phyloP scores from a whole-genome alignment of 2,113 vertebrate genomes.

The Leptobrachium ailaonicum region DNA sequence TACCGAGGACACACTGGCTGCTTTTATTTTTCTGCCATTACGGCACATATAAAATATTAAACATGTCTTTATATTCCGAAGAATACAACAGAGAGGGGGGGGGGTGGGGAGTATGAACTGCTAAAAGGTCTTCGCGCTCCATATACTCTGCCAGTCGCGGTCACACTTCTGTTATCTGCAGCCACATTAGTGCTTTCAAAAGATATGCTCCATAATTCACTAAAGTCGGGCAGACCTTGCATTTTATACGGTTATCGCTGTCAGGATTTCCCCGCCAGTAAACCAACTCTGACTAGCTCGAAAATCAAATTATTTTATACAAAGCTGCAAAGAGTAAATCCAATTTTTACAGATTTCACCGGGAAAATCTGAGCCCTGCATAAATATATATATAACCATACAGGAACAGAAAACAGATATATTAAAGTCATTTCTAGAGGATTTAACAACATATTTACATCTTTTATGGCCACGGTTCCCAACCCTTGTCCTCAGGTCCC shows the following conservation, averaged over 20 bases:
- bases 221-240: conserved; percentile 6
- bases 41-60: no score
- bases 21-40: no score
- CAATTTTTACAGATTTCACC: conserved; percentile 43
- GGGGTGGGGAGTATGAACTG: background rate
- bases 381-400: no score
- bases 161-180: background rate
- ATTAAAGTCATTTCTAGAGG: no score
- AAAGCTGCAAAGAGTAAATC: conserved; percentile 31
- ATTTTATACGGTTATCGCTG: conserved; percentile 23
- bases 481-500: no score
- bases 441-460: no score
- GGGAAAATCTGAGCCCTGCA: conserved; percentile 11
- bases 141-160: background rate
- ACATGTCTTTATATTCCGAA: background rate
- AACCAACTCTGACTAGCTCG: conserved; percentile 12
- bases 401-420: no score
- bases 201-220: background rate
- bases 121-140: background rate
- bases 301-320: conserved; percentile 33
- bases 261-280: conserved; percentile 6
- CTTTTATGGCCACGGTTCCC: no score
- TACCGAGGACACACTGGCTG: no score
- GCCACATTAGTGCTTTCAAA: background rate
- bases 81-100: background rate